Percentiles rank a stretch among this genome's conserved stretches.
Conservation (phyloP, 2,797 vertebrate genomes). For the Sciurus carolinensis region DNA sequence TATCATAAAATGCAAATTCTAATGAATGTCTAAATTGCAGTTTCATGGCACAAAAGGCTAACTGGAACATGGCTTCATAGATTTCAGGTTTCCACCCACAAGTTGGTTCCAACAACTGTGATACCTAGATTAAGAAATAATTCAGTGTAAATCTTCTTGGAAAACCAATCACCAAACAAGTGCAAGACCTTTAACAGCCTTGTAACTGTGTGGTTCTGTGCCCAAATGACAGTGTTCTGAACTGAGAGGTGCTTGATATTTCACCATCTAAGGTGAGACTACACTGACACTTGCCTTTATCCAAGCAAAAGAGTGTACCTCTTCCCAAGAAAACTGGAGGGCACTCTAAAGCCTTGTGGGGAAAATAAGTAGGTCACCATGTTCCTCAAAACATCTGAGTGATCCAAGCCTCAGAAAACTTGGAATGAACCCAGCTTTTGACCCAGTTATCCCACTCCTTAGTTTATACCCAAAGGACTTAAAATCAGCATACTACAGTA, state of each 20-base stretch:
- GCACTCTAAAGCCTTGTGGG: neutral
- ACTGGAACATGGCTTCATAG: neutral
- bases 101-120: constrained; percentile 21
- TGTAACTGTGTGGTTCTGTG: neutral
- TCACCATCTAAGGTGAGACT: neutral
- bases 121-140: constrained; percentile 1
- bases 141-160: constrained; percentile 2
- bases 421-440: no score
- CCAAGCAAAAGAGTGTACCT: neutral
- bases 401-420: no score
- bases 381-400: neutral
- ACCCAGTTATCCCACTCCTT: no score
- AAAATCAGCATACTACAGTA: no score
- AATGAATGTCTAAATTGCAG: neutral
- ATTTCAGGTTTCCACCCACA: constrained; percentile 41
- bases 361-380: neutral
- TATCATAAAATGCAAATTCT: constrained; percentile 2
- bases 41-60: neutral
- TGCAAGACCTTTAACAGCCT: neutral
- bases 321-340: neutral
- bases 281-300: neutral
- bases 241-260: neutral
- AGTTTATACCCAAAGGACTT: no score
- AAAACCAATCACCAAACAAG: neutral
- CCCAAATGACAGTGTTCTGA: neutral